phyloP scores from a whole-genome alignment of 2,113 vertebrate species.

The Dromiciops gliroides region DNA sequence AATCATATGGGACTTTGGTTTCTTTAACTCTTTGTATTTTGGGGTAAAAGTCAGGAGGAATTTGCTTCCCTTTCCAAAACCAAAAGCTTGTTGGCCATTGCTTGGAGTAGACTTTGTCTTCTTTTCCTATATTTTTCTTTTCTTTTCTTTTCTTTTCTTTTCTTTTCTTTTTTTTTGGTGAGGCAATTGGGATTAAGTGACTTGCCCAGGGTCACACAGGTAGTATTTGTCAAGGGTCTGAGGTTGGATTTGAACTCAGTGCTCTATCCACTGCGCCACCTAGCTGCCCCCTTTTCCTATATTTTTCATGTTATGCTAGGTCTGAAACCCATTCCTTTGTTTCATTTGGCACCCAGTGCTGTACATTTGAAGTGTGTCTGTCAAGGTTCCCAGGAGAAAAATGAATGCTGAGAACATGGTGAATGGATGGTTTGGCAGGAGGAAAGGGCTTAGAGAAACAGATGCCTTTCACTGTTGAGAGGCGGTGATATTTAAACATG shows the following conservation, averaged over 20 bases:
- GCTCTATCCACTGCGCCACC: too few relatives aligned
- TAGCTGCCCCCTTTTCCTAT: neutral
- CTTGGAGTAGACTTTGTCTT: constrained; percentile 60
- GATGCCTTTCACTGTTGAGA: neutral
- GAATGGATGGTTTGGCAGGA: neutral
- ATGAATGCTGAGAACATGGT: constrained; percentile 17
- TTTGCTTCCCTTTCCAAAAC: constrained; percentile 58
- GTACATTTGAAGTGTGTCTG: neutral
- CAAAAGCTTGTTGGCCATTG: constrained; percentile 70
- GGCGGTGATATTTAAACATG: neutral
- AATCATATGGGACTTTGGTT: constrained; percentile 33
- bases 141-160: too few relatives aligned
- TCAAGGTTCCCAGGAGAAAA: constrained; percentile 10
- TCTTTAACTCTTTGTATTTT: constrained; percentile 66
- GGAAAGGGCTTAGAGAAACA: neutral
- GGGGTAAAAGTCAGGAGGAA: constrained; percentile 73
- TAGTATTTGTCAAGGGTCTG: too few relatives aligned
- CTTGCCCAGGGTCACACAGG: too few relatives aligned
- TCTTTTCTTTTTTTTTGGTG: too few relatives aligned
- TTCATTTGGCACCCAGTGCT: neutral
- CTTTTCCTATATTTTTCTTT: neutral
- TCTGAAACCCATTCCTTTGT: neutral
- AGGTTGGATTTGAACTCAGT: too few relatives aligned
- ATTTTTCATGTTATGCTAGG: neutral
- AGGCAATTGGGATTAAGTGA: too few relatives aligned